Base-by-base conservation (phyloP, 2,797 vertebrate genomes). In the Melanogrammus aeglefinus region DNA sequence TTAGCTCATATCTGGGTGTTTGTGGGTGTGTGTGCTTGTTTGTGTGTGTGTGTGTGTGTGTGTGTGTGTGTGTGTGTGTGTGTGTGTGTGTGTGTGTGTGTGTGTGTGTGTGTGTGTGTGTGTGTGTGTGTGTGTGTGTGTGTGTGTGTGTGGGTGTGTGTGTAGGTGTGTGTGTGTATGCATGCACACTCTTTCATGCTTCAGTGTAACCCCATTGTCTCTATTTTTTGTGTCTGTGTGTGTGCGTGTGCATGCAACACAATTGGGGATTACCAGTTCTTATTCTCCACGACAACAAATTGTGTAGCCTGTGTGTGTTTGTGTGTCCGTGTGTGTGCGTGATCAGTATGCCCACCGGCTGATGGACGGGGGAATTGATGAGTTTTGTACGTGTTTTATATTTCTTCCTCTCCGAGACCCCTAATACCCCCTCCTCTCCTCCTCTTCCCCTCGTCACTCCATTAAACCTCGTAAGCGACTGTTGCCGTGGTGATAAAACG, bases 341-440 rank as follows among this genome's bases (percentile, higher is more conserved):
- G 74, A 74, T 21, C 76, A 38, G 29, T 35, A n/a, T 18, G 12
- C 51, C 7, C 18, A 75, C 51, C 33, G 2, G 47, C 41, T 33
- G 63, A 75, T 33, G 79, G 39, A 76, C 38, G 6, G 33, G 73
- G 4, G 77, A 77, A 84, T 81, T 72, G 77, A 82, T 82, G 76
- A 13, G 76, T 75, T 41, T 6, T 6, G 35, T 14, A 63, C 18
- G 3, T 2, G 38, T 63, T 77, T 31, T 77, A 74, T 29, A 16
- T 16, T 12, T 41, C 36, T 44, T 51, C 5, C 35, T 13, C 27
- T n/a, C 31, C 47, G 5, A 29, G 44, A 51, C 38, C 39, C 35
- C 10, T 44, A 9, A 9, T 73, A 71, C 21, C 18, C 47, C 18
- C 47, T 57, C 47, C 47, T 57, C 4, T 57, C 51, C 1, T 57